Base-by-base conservation (phyloP, 2,888 invertebrate genomes). In the Hyposoter didymator region DNA sequence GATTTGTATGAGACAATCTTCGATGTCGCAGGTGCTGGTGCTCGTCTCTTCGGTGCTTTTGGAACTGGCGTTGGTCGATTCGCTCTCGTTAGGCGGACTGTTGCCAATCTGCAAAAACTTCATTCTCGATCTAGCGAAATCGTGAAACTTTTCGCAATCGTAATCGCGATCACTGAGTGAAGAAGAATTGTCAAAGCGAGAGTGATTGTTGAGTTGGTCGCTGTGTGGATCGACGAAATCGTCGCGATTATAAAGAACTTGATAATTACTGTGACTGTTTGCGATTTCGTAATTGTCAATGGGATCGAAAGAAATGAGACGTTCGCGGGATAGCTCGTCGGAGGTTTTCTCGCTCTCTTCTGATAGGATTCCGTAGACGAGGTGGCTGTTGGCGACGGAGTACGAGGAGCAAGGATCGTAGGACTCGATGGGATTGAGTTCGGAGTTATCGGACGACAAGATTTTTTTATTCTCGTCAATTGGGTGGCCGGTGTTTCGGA, bases 1-100 rank as follows among this genome's bases (percentile, higher is more conserved):
- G 62, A 93, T 93, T 72, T 93, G 91, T 4, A 93, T 90, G 73
- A 92, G 88, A 72, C 91, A 92, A 76, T 92, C 90, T 67, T 92
- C 92, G 17, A 92, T 93, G 64, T 93, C 92, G 59, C 88, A 90
- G 4, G 82, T 85, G 5, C 49, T 72, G 10, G 89, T 88, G 78
- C 87, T 87, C 14, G 87, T 88, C 45, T 87, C 88, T 45, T 88
- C 88, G n/a, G 87, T 89, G 39, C 86, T 88, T 35, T 79, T 87
- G 7, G 88, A 88, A 62, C 82, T 87, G 2, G 81, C 74, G 55
- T 84, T 84, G 14, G 70, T 87, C 8, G 81, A 84, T 64, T 82
- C 69, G 52, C 82, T 82, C 2, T 55, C 83, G 22, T 69, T 47
- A 14, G 55, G 72, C 19, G 19, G 52, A 66, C 59, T 52, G 70